phyloP scores from a whole-genome alignment of 2,888 invertebrate genomes.

The Arge pagana region DNA sequence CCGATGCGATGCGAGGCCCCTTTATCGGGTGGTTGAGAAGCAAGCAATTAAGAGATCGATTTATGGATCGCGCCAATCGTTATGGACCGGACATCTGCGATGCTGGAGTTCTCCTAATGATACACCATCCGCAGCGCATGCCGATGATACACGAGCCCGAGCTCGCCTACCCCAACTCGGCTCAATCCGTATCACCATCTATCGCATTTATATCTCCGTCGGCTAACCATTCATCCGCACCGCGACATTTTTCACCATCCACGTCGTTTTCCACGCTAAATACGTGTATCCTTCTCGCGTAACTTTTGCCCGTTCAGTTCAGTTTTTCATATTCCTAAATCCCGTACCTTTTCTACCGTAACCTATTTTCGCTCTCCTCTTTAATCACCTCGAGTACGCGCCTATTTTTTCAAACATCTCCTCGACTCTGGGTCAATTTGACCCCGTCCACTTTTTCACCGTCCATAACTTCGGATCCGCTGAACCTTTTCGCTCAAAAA shows the following conservation, averaged over 20 bases:
- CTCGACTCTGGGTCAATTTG: no score
- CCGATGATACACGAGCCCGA: conserved; percentile 31
- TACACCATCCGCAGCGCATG: conserved; percentile 32
- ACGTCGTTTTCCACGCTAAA: no score
- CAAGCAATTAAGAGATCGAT: conserved; percentile 49
- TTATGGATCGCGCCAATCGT: conserved; percentile 45
- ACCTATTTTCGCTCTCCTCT: no score
- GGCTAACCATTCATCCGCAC: conserved; percentile 9
- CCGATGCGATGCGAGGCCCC: conserved; percentile 6
- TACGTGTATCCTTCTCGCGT: no score
- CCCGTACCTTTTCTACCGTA: no score
- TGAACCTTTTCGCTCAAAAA: no score
- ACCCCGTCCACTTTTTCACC: no score
- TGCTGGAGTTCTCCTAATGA: conserved; percentile 39
- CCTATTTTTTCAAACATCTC: no score
- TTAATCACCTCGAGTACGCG: no score
- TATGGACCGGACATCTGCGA: conserved; percentile 39
- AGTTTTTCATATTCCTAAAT: no score
- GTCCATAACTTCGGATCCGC: no score
- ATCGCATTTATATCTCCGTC: neutral
- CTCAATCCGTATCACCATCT: neutral
- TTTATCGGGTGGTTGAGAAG: neutral
- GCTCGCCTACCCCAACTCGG: conserved; percentile 1
- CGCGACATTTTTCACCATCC: neutral
- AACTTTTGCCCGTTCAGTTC: no score